phyloP scores from a whole-genome alignment of 2,113 vertebrate genomes.

The Corydoras maculifer region DNA sequence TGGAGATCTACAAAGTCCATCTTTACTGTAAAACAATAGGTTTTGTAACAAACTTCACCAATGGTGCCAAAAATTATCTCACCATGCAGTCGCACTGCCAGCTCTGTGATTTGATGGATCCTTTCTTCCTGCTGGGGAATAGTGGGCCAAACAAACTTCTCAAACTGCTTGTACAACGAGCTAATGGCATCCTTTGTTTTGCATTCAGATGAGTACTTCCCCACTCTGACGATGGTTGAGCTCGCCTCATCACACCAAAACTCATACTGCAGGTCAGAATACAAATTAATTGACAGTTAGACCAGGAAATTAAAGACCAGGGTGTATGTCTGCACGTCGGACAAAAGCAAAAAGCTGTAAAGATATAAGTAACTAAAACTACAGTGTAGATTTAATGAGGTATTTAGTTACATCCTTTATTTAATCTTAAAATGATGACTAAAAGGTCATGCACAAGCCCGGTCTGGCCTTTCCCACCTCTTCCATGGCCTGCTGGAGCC shows the following conservation, averaged over 20 bases:
- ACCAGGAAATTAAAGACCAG: too few species aligned
- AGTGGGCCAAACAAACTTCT: conserved; percentile 76
- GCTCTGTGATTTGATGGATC: conserved; percentile 71
- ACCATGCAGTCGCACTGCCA: conserved; percentile 79
- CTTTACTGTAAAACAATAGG: too few species aligned
- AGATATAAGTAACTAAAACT: too few species aligned
- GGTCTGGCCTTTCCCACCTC: conserved; percentile 59
- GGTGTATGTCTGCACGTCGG: too few species aligned
- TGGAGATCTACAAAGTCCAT: too few species aligned
- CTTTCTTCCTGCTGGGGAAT: conserved; percentile 81
- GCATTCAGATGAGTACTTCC: conserved; percentile 76
- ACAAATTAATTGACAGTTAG: not conserved
- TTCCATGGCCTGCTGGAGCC: conserved; percentile 79
- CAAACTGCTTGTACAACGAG: conserved; percentile 79
- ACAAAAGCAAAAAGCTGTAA: too few species aligned
- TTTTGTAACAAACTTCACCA: too few species aligned
- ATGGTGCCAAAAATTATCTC: conserved; percentile 30
- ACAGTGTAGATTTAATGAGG: too few species aligned
- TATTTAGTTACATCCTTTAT: too few species aligned
- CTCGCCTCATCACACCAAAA: conserved; percentile 85
- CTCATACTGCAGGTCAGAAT: conserved; percentile 66
- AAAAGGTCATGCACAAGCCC: not conserved
- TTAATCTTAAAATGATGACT: not conserved
- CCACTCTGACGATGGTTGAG: conserved; percentile 76
- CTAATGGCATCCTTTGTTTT: conserved; percentile 75